These are phyloP conservation scores for Poeciliopsis turneri DNA, from an alignment of 2,797 vertebrate genomes.

Conservation along the genomic window DNA sequence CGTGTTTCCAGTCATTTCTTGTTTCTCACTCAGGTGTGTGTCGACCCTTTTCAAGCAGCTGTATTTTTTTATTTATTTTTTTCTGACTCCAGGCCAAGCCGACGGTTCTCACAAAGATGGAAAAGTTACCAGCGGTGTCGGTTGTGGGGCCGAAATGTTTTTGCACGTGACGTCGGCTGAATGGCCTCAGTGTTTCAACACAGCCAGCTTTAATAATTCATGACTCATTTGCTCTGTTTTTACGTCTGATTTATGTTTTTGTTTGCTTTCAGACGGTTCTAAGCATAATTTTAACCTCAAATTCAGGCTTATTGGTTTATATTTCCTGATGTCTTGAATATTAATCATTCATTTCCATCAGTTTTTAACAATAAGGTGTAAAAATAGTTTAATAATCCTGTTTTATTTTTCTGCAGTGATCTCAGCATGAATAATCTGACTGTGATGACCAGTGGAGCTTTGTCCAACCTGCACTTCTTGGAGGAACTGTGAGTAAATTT, in stretches of 20 bases:
- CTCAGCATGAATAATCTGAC: conserved; percentile 97
- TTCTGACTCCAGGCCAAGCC: background rate
- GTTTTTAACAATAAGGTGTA: background rate
- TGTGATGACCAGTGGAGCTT: conserved; percentile 79
- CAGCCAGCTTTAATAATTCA: conserved; percentile 31
- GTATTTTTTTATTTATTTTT: conserved; percentile 5
- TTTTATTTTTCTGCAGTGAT: conserved; percentile 83
- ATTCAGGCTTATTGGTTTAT: background rate
- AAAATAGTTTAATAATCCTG: background rate
- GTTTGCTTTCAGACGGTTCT: background rate
- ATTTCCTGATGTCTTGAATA: background rate
- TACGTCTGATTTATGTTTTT: conserved; percentile 5
- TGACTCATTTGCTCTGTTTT: conserved; percentile 14
- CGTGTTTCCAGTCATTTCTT: conserved; percentile 52
- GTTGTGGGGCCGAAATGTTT: conserved; percentile 32
- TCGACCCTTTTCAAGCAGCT: conserved; percentile 42
- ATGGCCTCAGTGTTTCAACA: conserved; percentile 22
- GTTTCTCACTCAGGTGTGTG: conserved; percentile 60
- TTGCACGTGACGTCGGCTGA: conserved; percentile 17
- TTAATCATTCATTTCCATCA: background rate
- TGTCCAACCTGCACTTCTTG: conserved; percentile 89
- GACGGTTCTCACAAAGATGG: conserved; percentile 5
- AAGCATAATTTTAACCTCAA: background rate
- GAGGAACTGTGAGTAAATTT: conserved; percentile 91
- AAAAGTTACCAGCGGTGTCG: background rate